Evolutionary conservation across 1,140 invertebrate species (phyloP).

Genomic region (Sycophila sp.): DNA sequence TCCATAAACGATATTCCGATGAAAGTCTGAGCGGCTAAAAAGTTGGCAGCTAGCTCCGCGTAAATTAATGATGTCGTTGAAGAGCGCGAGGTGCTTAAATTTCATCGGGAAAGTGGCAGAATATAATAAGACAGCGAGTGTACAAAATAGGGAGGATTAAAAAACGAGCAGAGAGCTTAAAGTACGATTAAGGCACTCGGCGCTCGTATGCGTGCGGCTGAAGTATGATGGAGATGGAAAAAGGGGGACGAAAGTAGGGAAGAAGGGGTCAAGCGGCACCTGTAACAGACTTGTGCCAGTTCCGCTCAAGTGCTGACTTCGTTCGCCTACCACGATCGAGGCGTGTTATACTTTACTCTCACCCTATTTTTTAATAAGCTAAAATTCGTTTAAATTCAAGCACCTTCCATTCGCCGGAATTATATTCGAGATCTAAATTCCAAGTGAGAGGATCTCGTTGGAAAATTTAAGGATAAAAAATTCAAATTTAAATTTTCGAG

Average conservation of each 20-base stretch:
- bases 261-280: slow-evolving; percentile 42
- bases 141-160: neutral
- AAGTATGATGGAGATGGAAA: neutral
- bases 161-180: slow-evolving; percentile 14
- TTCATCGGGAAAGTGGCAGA: neutral
- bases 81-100: neutral
- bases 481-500: no score
- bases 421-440: neutral
- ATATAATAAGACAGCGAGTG: neutral
- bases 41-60: no score
- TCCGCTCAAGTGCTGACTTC: slow-evolving; percentile 35
- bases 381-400: neutral
- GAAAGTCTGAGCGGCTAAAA: no score
- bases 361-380: neutral
- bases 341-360: neutral
- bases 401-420: neutral
- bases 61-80: no score
- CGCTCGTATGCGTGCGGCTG: neutral
- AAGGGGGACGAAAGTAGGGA: slow-evolving; percentile 24
- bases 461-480: no score
- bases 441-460: no score
- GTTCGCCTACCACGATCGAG: neutral
- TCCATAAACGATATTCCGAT: no score
- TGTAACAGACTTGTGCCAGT: slow-evolving; percentile 38
- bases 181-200: slow-evolving; percentile 29